Conservation (phyloP, 2,797 vertebrate species). For the Arrhamphus sclerolepis region DNA sequence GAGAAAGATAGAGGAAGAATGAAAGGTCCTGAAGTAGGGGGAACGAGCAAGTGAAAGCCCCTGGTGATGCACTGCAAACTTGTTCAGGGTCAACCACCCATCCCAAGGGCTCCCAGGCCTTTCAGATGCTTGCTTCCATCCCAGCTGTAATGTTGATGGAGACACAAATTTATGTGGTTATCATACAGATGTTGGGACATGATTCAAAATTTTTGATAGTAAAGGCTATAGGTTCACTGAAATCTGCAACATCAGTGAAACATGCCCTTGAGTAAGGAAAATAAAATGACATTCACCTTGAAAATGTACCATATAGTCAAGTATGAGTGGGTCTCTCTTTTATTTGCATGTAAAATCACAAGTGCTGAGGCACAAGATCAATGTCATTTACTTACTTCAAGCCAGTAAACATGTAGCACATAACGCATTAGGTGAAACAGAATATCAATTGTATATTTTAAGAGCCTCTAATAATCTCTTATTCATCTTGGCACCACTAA, state of each 20-base stretch:
- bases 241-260: slow-evolving; percentile 52
- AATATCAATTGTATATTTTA: slow-evolving; percentile 56
- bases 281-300: slow-evolving; percentile 68
- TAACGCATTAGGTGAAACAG: slow-evolving; percentile 63
- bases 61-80: slow-evolving; percentile 69
- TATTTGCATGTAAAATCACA: slow-evolving; percentile 76
- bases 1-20: slow-evolving; percentile 63
- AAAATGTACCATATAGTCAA: slow-evolving; percentile 50
- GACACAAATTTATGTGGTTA: slow-evolving; percentile 81
- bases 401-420: slow-evolving; percentile 60
- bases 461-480: slow-evolving; percentile 51
- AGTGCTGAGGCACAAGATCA: slow-evolving; percentile 63
- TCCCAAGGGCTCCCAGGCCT: slow-evolving; percentile 75
- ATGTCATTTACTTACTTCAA: slow-evolving; percentile 60
- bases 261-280: slow-evolving; percentile 61
- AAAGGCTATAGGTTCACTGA: slow-evolving; percentile 70
- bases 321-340: slow-evolving; percentile 46
- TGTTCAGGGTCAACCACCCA: slow-evolving; percentile 73
- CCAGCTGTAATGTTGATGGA: slow-evolving; percentile 79
- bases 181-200: slow-evolving; percentile 71
- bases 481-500: slow-evolving; percentile 52
- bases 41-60: slow-evolving; percentile 67
- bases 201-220: slow-evolving; percentile 66
- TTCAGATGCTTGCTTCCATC: slow-evolving; percentile 64
- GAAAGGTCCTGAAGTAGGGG: slow-evolving; percentile 64